Percentiles rank a stretch among this genome's conserved stretches.
Evolutionary conservation across 2,888 invertebrate genomes (phyloP).

Genomic region (Macrophya alboannulata): DNA sequence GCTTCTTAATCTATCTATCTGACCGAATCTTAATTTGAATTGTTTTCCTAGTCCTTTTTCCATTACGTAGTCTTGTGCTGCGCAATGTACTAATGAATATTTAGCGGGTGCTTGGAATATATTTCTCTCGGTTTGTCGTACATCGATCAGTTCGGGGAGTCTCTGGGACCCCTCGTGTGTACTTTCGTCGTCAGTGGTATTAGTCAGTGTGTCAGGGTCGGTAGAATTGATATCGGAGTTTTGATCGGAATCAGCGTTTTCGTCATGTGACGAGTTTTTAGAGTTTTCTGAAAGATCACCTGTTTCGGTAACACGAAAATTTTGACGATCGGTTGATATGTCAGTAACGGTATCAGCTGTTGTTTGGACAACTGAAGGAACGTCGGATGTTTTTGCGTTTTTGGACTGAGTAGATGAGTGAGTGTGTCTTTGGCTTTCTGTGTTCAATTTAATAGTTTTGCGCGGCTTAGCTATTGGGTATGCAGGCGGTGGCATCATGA

Average conservation of each 20-base stretch:
- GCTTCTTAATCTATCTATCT: background rate
- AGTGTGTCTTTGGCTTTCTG: too few species aligned
- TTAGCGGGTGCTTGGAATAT: background rate
- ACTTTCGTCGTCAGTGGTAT: background rate
- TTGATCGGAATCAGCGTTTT: background rate
- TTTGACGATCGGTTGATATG: background rate
- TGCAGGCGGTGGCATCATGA: background rate
- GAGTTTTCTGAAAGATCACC: background rate
- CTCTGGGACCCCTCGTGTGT: background rate
- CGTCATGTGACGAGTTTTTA: background rate
- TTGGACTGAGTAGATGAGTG: too few species aligned
- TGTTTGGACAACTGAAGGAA: too few species aligned
- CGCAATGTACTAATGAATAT: background rate
- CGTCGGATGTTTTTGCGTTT: too few species aligned
- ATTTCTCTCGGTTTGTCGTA: background rate
- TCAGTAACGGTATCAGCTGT: background rate
- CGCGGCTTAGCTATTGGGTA: too few species aligned
- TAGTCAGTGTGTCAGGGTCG: background rate
- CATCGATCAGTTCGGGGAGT: background rate
- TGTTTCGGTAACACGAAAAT: background rate
- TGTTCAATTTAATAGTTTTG: too few species aligned
- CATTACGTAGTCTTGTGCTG: background rate
- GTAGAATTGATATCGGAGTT: background rate
- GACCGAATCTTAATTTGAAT: background rate
- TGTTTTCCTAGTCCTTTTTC: background rate